Percentiles rank a stretch among this genome's conserved stretches.
These are phyloP conservation scores for Tribolium madens DNA, from an alignment of 1,140 invertebrate species.

Conservation along the genomic window DNA sequence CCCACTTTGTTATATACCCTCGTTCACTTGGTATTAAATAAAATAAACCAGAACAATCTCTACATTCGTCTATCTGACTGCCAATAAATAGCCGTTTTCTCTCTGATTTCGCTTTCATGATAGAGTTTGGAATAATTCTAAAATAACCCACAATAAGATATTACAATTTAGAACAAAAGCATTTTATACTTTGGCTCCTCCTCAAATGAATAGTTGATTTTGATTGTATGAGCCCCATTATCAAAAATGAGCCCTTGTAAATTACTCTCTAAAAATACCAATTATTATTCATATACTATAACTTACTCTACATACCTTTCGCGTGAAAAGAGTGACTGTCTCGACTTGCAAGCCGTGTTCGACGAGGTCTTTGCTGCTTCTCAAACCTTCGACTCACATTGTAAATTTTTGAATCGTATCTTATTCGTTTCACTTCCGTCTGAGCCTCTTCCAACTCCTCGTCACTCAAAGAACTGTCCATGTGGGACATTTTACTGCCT, in stretches of 20 bases:
- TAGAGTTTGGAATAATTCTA: conserved; percentile 92
- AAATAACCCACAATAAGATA: conserved; percentile 53
- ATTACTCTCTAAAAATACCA: conserved; percentile 9
- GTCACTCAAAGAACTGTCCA: conserved; percentile 17
- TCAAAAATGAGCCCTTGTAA: conserved; percentile 76
- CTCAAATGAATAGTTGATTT: conserved; percentile 82
- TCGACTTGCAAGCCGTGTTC: conserved; percentile 1
- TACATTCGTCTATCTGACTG: conserved; percentile 94
- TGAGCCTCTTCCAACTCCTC: neutral
- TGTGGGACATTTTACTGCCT: neutral
- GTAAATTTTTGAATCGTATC: conserved; percentile 4
- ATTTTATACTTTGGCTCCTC: conserved; percentile 74
- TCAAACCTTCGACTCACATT: conserved; percentile 9
- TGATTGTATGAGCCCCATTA: conserved; percentile 88
- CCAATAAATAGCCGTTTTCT: conserved; percentile 92
- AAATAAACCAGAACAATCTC: conserved; percentile 94
- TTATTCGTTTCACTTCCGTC: neutral
- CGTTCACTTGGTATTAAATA: conserved; percentile 96
- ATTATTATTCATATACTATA: neutral
- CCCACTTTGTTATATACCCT: conserved; percentile 96
- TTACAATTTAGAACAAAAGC: conserved; percentile 10
- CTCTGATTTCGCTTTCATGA: conserved; percentile 98
- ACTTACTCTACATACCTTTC: neutral
- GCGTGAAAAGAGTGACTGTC: neutral
- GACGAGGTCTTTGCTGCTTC: neutral